A percentile compares a stretch with the other conserved stretches of the same genome.
Evolutionary conservation across 30 jellyfish, hydroid and myxozoan species (phyloP).

Genomic region (Haliclystus octoradiatus): DNA sequence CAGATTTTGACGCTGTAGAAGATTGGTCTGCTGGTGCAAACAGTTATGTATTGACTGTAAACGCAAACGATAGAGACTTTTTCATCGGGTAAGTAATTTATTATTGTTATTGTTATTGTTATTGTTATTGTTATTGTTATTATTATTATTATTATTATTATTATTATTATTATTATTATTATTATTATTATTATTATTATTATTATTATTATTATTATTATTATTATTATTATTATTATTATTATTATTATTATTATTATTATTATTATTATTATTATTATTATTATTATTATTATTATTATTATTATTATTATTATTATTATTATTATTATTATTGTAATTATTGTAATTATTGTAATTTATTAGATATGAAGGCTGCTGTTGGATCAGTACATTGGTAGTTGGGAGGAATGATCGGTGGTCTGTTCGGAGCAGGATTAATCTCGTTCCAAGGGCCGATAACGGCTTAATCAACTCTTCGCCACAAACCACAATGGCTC

Average conservation of each 20-base stretch:
- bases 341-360: no score
- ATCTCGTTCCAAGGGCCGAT: not conserved
- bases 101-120: no score
- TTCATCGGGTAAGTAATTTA: no score
- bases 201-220: not conserved
- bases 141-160: conserved; percentile 5
- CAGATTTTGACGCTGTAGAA: no score
- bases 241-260: no score
- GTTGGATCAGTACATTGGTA: not conserved
- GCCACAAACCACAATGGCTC: not conserved
- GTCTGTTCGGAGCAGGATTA: not conserved
- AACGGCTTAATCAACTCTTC: not conserved
- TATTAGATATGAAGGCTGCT: not conserved
- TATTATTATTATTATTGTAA: not conserved
- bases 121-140: not conserved
- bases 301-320: no score
- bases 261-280: no score
- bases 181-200: conserved; percentile 7
- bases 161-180: conserved; percentile 5
- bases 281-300: no score
- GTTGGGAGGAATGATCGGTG: not conserved
- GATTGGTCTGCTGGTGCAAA: no score
- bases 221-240: not conserved
- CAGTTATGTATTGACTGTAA: no score
- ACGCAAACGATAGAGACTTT: no score